Evolutionary conservation across 2,113 vertebrate species (phyloP).

Genomic region (Salvator merianae): DNA sequence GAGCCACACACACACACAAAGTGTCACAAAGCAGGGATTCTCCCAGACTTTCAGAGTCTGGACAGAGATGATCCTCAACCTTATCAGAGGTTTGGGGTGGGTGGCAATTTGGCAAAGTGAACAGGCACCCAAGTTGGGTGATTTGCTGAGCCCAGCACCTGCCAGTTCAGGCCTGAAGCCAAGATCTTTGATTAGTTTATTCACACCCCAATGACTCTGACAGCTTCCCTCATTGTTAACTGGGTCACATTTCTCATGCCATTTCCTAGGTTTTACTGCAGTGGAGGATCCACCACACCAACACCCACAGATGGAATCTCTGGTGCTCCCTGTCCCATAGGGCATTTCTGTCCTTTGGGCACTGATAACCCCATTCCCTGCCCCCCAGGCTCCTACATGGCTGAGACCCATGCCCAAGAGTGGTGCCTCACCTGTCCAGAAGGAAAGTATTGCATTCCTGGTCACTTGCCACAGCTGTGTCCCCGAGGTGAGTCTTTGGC

Average conservation of each 20-base stretch:
- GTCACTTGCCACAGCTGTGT: conserved; percentile 75
- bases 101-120: no score
- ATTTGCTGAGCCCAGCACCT: no score
- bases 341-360: conserved; percentile 81
- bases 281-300: conserved; percentile 63
- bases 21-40: no score
- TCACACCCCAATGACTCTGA: neutral
- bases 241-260: neutral
- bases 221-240: neutral
- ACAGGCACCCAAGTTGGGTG: no score
- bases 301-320: conserved; percentile 70
- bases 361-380: conserved; percentile 71
- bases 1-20: no score
- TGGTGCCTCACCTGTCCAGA: conserved; percentile 79
- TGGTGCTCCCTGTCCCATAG: conserved; percentile 76
- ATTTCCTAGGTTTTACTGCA: conserved; percentile 72
- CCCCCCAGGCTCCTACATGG: conserved; percentile 78
- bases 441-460: conserved; percentile 82
- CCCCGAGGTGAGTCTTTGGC: conserved; percentile 77
- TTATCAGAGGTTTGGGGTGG: no score
- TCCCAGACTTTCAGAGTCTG: no score
- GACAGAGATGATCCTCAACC: no score
- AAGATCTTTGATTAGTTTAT: neutral
- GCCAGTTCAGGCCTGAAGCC: no score
- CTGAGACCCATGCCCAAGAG: conserved; percentile 65